Base-by-base conservation (phyloP, 2,797 vertebrate species). In the Bryconaethiops microstoma region DNA sequence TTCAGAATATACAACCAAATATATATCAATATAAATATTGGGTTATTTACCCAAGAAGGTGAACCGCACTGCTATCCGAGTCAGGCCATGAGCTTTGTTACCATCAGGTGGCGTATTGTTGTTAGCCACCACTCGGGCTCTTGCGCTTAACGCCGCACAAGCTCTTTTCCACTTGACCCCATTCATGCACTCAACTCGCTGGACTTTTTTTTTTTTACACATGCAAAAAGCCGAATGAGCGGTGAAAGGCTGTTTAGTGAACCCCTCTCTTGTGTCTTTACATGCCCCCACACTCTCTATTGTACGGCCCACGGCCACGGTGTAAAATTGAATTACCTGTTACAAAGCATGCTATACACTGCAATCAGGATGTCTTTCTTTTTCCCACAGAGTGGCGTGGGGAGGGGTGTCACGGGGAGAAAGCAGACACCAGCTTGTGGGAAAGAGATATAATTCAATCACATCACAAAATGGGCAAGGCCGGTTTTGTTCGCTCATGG, bases 271-370 rank as follows among this genome's bases (percentile, higher is more conserved):
- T 65, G 25, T 80, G 80, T 80, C 83, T 85, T 84, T 82, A 83
- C 77, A 84, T 84, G 69, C 80, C 80, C 54, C 64, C 73, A 29
- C 77, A 21, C 85, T 67, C 68, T 78, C 84, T 78, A 77, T 84
- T 85, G 76, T 79, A 76, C 91, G 85, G 91, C 88, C 90, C 88
- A 92, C 88, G 89, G 90, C 91, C 91, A 89, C 91, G 92, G 91
- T 93, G 92, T 93, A 93, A 94, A 95, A 94, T 92, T 92, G 88
- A 95, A 94, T 95, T 94, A 93, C 91, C 83, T 90, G 92, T 92
- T 91, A 92, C 91, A 94, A 94, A 91, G 91, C 74, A 0, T 82
- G 85, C 85, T 80, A 82, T 88, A 87, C 89, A 76, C 89, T 86
- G 85, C 88, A 81, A 90, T 89, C 91, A 74, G 0, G 7, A 89